Percentiles rank a stretch among this genome's conserved stretches.
These are phyloP conservation scores for Phocoena phocoena DNA, from an alignment of 2,113 vertebrate species.

Conservation along the genomic window DNA sequence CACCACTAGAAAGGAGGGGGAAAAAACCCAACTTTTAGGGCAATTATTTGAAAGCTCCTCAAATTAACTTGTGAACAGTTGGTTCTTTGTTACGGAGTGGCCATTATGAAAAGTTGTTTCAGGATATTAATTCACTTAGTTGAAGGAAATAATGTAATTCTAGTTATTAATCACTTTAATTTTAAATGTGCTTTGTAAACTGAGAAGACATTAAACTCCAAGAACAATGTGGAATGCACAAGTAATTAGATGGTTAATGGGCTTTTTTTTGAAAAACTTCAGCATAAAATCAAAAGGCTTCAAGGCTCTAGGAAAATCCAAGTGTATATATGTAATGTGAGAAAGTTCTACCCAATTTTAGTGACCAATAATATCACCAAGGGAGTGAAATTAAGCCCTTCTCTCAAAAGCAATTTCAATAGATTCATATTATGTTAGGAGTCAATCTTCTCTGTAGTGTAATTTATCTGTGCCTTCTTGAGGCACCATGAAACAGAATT, in stretches of 20 bases:
- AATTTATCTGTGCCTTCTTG: slow-evolving; percentile 49
- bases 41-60: slow-evolving; percentile 76
- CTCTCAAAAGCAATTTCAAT: slow-evolving; percentile 45
- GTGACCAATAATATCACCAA: slow-evolving; percentile 50
- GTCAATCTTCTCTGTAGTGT: slow-evolving; percentile 41
- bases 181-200: slow-evolving; percentile 71
- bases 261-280: slow-evolving; percentile 38
- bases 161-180: slow-evolving; percentile 80
- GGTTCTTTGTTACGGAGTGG: slow-evolving; percentile 75
- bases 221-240: slow-evolving; percentile 69
- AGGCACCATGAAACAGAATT: slow-evolving; percentile 60
- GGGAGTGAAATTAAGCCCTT: slow-evolving; percentile 52
- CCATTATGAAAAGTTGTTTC: slow-evolving; percentile 70
- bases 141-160: slow-evolving; percentile 76
- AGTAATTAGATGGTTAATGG: slow-evolving; percentile 69
- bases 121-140: slow-evolving; percentile 68
- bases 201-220: slow-evolving; percentile 63
- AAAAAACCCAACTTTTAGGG: slow-evolving; percentile 42
- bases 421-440: slow-evolving; percentile 62
- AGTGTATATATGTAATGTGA: slow-evolving; percentile 35
- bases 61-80: slow-evolving; percentile 80
- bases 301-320: background rate
- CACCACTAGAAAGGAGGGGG: background rate
- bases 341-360: slow-evolving; percentile 43
- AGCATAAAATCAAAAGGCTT: slow-evolving; percentile 43